Conservation (phyloP, 2,113 vertebrate genomes). For the Chiloscyllium plagiosum region DNA sequence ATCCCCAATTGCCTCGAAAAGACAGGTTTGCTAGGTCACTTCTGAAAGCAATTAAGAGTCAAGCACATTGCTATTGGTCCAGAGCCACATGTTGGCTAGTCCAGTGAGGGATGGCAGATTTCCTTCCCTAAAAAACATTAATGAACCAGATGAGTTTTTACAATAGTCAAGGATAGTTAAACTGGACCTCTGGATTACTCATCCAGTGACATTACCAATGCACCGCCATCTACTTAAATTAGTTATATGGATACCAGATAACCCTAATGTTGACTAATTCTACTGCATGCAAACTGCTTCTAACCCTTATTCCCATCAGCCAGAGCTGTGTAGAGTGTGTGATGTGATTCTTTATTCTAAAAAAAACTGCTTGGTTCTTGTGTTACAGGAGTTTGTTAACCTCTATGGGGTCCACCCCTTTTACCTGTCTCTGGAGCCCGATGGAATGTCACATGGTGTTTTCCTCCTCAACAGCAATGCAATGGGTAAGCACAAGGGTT, state of each 20-base stretch:
- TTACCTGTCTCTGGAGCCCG: constrained; percentile 73
- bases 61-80: not conserved
- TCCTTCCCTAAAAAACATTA: not conserved
- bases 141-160: not conserved
- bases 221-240: not conserved
- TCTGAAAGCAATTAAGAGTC: not conserved
- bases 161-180: not conserved
- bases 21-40: no score
- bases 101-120: not conserved
- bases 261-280: not conserved
- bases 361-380: not conserved
- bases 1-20: not conserved
- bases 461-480: constrained; percentile 75
- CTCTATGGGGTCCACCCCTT: constrained; percentile 81
- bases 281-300: no score
- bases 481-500: constrained; percentile 53
- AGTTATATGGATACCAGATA: not conserved
- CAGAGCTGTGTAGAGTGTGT: not conserved
- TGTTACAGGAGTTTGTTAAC: constrained; percentile 65
- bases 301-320: not conserved
- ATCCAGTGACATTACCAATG: not conserved
- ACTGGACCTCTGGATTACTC: not conserved
- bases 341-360: not conserved
- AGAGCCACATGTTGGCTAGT: not conserved
- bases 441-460: constrained; percentile 68